phyloP scores from a whole-genome alignment of 2,888 invertebrate genomes.

The Adelphocoris suturalis region DNA sequence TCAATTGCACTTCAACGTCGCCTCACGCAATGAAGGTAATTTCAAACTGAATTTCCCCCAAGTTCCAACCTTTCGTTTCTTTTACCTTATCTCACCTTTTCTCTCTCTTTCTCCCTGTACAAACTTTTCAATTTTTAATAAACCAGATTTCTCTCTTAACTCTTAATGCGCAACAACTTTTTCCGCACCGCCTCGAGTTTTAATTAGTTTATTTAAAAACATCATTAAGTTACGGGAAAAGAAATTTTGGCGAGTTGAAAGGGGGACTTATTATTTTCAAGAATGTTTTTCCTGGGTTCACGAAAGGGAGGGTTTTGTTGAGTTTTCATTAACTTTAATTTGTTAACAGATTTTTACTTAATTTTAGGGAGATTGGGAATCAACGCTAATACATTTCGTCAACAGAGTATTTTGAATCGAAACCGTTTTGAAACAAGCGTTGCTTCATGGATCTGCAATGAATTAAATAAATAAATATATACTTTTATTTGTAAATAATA shows the following conservation, averaged over 20 bases:
- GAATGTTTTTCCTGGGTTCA: slow-evolving; percentile 9
- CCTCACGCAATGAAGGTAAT: not conserved
- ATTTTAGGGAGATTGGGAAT: too few relatives aligned
- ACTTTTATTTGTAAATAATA: too few relatives aligned
- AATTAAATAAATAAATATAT: too few relatives aligned
- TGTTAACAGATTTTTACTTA: not conserved
- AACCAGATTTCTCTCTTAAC: slow-evolving; percentile 14
- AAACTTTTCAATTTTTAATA: slow-evolving; percentile 35
- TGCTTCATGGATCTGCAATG: too few relatives aligned
- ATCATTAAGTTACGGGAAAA: slow-evolving; percentile 18
- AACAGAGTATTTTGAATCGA: too few relatives aligned
- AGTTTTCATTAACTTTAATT: not conserved
- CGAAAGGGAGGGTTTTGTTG: not conserved
- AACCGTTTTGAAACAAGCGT: too few relatives aligned
- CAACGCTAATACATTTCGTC: too few relatives aligned
- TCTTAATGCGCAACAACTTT: not conserved
- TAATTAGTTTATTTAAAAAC: slow-evolving; percentile 33
- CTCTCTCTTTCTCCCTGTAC: not conserved
- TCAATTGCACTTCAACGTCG: not conserved
- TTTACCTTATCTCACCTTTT: not conserved
- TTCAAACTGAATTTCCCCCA: slow-evolving; percentile 15
- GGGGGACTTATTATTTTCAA: not conserved
- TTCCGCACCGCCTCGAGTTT: not conserved
- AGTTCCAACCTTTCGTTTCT: not conserved
- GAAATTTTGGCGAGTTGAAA: slow-evolving; percentile 6